Evolutionary conservation across 2,113 vertebrate species (phyloP).

Genomic region (Bujurquina vittata): DNA sequence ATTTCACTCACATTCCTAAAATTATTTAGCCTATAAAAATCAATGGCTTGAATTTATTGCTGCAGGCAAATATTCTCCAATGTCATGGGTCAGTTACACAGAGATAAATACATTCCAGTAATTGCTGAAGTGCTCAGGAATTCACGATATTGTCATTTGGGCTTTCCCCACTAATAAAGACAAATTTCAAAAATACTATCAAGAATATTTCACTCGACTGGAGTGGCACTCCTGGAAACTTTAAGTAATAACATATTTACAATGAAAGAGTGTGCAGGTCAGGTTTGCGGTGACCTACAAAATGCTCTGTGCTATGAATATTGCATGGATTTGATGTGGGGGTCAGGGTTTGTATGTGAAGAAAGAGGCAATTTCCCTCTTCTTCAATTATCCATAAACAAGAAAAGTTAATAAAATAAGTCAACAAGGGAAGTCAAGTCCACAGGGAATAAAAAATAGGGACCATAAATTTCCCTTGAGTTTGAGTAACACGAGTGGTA

Average conservation of each 20-base stretch:
- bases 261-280: conserved; percentile 1
- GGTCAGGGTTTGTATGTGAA: neutral
- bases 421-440: conserved; percentile 36
- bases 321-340: conserved; percentile 18
- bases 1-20: conserved; percentile 20
- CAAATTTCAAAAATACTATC: conserved; percentile 1
- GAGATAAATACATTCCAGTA: conserved; percentile 8
- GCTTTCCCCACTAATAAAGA: neutral
- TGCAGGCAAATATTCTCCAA: conserved; percentile 5
- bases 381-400: neutral
- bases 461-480: conserved; percentile 47
- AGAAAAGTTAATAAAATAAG: conserved; percentile 30
- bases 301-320: neutral
- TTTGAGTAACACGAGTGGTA: conserved; percentile 40
- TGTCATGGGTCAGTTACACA: conserved; percentile 16
- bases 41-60: neutral
- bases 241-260: neutral
- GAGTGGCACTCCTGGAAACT: conserved; percentile 29
- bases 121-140: conserved; percentile 16
- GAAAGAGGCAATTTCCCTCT: neutral
- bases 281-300: neutral
- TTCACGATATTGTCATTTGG: conserved; percentile 23
- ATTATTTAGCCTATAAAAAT: conserved; percentile 15
- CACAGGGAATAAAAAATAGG: conserved; percentile 36
- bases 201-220: neutral